Evolutionary conservation across 2,113 vertebrate genomes (phyloP).

Genomic region (Dasyprocta punctata): DNA sequence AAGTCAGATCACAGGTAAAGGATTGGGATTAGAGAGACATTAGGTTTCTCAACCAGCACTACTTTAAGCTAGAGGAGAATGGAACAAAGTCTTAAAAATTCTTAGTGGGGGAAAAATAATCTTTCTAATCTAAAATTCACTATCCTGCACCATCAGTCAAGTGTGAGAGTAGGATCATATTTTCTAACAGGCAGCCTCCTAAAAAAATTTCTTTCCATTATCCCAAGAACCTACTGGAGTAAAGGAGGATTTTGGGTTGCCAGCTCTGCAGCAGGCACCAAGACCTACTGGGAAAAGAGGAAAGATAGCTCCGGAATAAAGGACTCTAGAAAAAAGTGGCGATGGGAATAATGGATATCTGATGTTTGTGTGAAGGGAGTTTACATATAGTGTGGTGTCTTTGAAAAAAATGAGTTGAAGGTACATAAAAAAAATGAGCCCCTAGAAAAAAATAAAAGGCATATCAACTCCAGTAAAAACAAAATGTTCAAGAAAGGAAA

Average conservation of each 20-base stretch:
- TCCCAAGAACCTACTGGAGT: not conserved
- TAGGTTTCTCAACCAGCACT: not conserved
- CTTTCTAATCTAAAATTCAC: constrained; percentile 5
- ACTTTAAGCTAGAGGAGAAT: not conserved
- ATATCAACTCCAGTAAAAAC: not conserved
- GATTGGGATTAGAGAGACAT: not conserved
- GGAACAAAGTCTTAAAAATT: not conserved
- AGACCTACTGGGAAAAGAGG: not conserved
- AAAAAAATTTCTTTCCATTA: not conserved
- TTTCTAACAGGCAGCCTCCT: not conserved
- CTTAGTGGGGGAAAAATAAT: not conserved
- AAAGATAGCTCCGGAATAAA: not conserved
- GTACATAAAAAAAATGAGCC: not conserved
- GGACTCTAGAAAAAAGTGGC: not conserved
- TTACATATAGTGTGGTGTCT: not conserved
- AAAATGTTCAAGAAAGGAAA: not conserved
- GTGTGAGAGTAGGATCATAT: not conserved
- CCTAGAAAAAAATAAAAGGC: not conserved
- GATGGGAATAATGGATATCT: not conserved
- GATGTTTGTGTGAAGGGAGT: not conserved
- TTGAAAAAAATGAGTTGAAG: constrained; percentile 16
- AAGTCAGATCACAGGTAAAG: not conserved
- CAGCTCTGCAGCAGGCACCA: not conserved
- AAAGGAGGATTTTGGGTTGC: not conserved
- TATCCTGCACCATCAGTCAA: not conserved